These are phyloP conservation scores for Caenorhabditis wallacei DNA, from an alignment of 2,888 invertebrate genomes.

Conservation along the genomic window DNA sequence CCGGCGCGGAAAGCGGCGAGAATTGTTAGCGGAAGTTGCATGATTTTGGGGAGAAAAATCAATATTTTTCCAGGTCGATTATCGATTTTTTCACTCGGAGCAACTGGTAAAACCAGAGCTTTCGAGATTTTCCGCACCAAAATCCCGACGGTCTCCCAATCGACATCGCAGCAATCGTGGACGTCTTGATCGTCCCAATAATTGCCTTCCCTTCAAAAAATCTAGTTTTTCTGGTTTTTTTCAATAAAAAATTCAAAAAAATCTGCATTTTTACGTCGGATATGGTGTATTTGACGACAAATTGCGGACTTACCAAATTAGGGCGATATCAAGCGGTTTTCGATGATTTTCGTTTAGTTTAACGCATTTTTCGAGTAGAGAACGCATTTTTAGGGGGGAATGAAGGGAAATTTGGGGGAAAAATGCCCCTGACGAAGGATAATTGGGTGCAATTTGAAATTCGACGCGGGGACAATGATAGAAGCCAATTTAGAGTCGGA, in stretches of 20 bases:
- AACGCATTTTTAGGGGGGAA: neutral
- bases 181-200: slow-evolving; percentile 75
- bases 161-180: slow-evolving; percentile 73
- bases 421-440: neutral
- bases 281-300: neutral
- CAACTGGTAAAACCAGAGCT: slow-evolving; percentile 38
- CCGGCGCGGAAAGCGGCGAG: slow-evolving; percentile 95
- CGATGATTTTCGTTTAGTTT: slow-evolving; percentile 30
- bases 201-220: slow-evolving; percentile 73
- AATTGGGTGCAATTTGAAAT: neutral
- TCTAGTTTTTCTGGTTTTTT: neutral
- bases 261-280: too few species aligned
- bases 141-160: slow-evolving; percentile 62
- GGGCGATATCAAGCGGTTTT: slow-evolving; percentile 40
- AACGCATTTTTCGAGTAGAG: slow-evolving; percentile 35
- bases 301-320: slow-evolving; percentile 42
- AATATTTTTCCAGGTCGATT: slow-evolving; percentile 87
- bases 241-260: too few species aligned
- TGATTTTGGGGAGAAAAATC: slow-evolving; percentile 97
- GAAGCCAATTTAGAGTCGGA: too few species aligned
- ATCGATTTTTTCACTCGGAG: neutral
- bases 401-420: neutral
- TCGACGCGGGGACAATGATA: neutral
- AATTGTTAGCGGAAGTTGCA: slow-evolving; percentile 93
- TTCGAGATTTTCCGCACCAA: slow-evolving; percentile 63